These are phyloP conservation scores for Octodon degus DNA, from an alignment of 2,113 vertebrate genomes.

Conservation along the genomic window DNA sequence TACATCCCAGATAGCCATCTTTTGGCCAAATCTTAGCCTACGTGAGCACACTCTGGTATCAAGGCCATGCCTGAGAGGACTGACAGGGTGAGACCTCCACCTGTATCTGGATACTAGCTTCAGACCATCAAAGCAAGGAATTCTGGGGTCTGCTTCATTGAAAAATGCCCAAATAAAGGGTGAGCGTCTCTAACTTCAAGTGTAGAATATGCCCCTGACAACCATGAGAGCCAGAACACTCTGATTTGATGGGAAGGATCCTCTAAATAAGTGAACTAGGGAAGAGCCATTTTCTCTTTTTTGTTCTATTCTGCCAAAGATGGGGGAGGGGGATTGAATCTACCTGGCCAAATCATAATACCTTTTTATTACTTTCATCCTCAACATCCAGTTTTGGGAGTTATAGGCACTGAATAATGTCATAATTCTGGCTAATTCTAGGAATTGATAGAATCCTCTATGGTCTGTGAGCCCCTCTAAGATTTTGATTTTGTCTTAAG, in stretches of 20 bases:
- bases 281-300: background rate
- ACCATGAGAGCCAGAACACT: background rate
- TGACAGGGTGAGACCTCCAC: background rate
- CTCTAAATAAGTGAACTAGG: background rate
- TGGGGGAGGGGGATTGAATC: background rate
- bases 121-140: background rate
- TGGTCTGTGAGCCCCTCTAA: background rate
- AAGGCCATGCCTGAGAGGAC: background rate
- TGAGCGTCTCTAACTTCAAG: background rate
- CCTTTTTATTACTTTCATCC: background rate
- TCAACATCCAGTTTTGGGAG: background rate
- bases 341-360: background rate
- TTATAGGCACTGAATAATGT: background rate
- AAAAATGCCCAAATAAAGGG: background rate
- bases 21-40: background rate
- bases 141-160: background rate
- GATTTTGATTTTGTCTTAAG: constrained; percentile 6
- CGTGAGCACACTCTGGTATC: accelerated
- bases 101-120: background rate
- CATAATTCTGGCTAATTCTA: background rate
- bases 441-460: background rate
- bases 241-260: accelerated
- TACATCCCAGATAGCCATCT: background rate
- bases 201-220: background rate
- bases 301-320: background rate